Conservation (phyloP, 2,113 vertebrate species). For the Platysternon megacephalum region DNA sequence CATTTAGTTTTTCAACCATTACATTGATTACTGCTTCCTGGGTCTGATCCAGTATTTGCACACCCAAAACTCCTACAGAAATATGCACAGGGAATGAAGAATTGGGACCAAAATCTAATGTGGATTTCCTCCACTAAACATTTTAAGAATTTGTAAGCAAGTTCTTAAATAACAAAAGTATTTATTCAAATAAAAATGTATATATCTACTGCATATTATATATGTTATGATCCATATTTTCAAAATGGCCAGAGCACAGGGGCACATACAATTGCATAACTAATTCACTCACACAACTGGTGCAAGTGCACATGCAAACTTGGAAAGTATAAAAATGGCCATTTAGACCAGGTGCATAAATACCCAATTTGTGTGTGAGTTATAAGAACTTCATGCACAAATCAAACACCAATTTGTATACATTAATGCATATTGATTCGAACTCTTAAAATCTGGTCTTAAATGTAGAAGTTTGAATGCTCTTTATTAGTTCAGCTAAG, state of each 20-base stretch:
- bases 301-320: neutral
- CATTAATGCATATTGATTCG: conserved; percentile 6
- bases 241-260: rapidly evolving
- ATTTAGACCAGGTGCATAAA: neutral
- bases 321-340: rapidly evolving
- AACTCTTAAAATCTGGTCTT: conserved; percentile 23
- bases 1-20: neutral
- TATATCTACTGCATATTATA: neutral
- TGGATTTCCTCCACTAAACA: neutral
- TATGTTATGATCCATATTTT: neutral
- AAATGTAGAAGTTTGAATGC: conserved; percentile 29
- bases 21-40: neutral
- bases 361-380: neutral
- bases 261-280: neutral
- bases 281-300: neutral
- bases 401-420: neutral
- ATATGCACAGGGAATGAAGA: neutral
- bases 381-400: conserved; percentile 37
- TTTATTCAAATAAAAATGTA: rapidly evolving
- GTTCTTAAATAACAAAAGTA: neutral
- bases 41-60: neutral
- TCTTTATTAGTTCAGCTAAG: conserved; percentile 73
- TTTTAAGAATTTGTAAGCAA: neutral
- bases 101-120: rapidly evolving
- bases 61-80: rapidly evolving